Evolutionary conservation across 2,797 vertebrate genomes (phyloP), one percentile per base, ranked within the genome.

Genomic region (Crenichthys baileyi): DNA sequence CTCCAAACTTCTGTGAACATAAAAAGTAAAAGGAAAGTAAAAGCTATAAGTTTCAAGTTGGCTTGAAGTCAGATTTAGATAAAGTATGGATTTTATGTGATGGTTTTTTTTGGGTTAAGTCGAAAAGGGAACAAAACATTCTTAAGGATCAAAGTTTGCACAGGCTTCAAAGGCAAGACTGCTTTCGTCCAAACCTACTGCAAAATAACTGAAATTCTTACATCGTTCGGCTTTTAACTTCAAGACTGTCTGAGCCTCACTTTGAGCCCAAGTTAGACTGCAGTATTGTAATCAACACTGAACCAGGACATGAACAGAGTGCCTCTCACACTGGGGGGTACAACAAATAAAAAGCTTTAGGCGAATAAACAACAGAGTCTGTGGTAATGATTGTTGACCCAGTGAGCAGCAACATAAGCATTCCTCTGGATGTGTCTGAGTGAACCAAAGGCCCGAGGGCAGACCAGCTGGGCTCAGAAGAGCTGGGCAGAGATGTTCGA

Each of bases 361-460:
- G 76, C 79, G 77, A 91, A 87, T 81, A 84, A 88, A 77, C 86
- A 78, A 29, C 78, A 73, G 87, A 85, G 79, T 72, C 74, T 80
- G 75, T 0, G 73, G 71, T 76, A 88, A 85, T 44, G 81, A 75
- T 63, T 81, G 84, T 51, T 87, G 85, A 92, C 76, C 86, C 75
- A 72, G 41, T 81, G 88, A 87, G 84, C 81, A 75, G 81, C 81
- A 75, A 79, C 63, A 67, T 90, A 84, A 82, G 83, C 85, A 79
- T 89, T 90, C 83, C 84, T 92, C 73, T 82, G 81, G 65, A 86
- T 87, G 84, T 36, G 84, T 89, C 83, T 73, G 83, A 75, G 15
- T 26, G 81, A 73, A 75, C 84, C 7, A 22, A 73, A 61, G 81
- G 83, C 85, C 80, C 20, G 76, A 80, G 83, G 88, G 79, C 76